Evolutionary conservation across 2,797 vertebrate genomes (phyloP), one percentile per base, ranked within the genome.

Genomic region (Avahi laniger): DNA sequence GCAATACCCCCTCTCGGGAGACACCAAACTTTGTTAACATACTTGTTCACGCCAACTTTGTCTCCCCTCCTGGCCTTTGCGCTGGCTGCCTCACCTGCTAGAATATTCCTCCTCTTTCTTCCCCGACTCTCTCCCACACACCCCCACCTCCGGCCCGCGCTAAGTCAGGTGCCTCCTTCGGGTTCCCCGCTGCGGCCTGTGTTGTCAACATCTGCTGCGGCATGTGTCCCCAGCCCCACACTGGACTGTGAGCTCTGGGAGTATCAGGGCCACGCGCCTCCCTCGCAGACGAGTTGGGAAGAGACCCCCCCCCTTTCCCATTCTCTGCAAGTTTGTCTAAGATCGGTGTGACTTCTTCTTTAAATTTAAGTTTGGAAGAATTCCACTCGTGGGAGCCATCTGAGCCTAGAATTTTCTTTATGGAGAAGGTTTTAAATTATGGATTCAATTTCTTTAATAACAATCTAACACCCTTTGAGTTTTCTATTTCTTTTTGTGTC

Each of bases 1-100:
- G 4, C 18, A 46, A 78, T 15, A 1, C 26, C 50, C 2, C 0
- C 9, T 14, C 54, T n/a, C 0, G 17, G 11, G 6, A 30, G 2
- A 52, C 18, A 5, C 24, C 38, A 18, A 41, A 35, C 18, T 30
- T 26, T 22, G 1, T 2, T 24, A 89, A n/a, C 1, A 1, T 14
- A 7, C 63, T 48, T n/a, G 26, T 30, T 61, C 69, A 5, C 2
- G 67, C 61, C 10, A 13, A 3, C 8, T 24, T 14, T 61, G n/a
- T 59, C 46, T 63, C 65, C n/a, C 13, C 3, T 6, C 59, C 43
- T 2, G 22, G 41, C 48, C 43, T 63, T 18, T 15, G 59, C 33
- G 24, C 54, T 18, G 20, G 48, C 48, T 24, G 38, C 30, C 67
- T 57, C 86, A 24, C 30, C 50, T 38, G 54, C 17, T 73, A 50